phyloP scores from a whole-genome alignment of 2,113 vertebrate species.

The Meriones unguiculatus region DNA sequence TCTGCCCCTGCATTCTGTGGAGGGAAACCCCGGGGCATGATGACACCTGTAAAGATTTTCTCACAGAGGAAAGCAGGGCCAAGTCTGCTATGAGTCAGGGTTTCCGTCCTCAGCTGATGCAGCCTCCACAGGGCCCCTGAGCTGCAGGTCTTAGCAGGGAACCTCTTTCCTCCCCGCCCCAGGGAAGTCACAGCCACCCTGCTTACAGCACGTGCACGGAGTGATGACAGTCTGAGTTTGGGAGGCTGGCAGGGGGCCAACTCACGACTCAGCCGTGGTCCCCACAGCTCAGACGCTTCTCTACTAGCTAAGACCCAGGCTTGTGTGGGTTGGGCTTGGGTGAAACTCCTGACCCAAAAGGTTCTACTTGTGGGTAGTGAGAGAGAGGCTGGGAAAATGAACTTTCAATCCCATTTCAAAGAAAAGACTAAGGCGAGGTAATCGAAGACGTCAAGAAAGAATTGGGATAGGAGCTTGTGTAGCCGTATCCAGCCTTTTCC shows the following conservation, averaged over 20 bases:
- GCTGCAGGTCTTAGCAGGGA: not conserved
- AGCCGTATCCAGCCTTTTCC: fast-evolving
- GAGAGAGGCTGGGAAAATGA: too few relatives aligned
- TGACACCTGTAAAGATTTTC: not conserved
- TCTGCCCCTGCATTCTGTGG: fast-evolving
- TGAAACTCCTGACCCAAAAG: not conserved
- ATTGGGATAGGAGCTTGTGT: fast-evolving
- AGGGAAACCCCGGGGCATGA: fast-evolving
- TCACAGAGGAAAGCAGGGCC: not conserved
- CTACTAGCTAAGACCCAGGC: too few relatives aligned
- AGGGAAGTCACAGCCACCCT: fast-evolving
- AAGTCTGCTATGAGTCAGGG: not conserved
- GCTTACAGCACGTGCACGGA: not conserved
- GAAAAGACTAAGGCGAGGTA: not conserved
- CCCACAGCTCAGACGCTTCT: not conserved
- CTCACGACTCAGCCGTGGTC: not conserved
- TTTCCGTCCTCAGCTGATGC: not conserved
- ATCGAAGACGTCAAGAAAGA: not conserved
- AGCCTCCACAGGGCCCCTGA: not conserved
- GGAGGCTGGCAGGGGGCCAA: not conserved
- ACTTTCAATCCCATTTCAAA: not conserved
- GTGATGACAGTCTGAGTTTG: not conserved
- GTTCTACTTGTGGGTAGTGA: not conserved
- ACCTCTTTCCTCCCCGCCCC: not conserved
- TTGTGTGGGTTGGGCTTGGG: not conserved